Evolutionary conservation across 2,888 invertebrate genomes (phyloP).

Genomic region (Idaea biselata): DNA sequence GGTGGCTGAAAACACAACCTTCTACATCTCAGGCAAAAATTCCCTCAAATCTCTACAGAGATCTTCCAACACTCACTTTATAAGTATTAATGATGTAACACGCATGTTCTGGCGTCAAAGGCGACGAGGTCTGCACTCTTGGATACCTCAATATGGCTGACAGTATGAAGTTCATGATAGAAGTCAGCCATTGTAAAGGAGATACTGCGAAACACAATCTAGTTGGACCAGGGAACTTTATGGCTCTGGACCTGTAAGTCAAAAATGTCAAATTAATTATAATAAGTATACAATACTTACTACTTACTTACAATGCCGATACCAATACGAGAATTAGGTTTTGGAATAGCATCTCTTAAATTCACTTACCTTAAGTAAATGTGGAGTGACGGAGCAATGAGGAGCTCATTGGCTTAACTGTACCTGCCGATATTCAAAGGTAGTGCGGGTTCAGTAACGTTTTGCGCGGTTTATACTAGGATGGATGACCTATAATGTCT

Average conservation of each 20-base stretch:
- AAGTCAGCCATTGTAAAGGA: slow-evolving; percentile 67
- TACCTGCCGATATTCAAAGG: too few species aligned
- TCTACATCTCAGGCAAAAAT: too few species aligned
- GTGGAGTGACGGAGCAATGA: too few species aligned
- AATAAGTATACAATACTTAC: not conserved
- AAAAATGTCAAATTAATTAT: not conserved
- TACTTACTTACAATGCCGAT: too few species aligned
- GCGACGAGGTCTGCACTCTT: slow-evolving; percentile 51
- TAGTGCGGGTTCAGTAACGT: too few species aligned
- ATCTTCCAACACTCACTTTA: slow-evolving; percentile 40
- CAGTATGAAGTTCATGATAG: slow-evolving; percentile 48
- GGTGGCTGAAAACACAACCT: too few species aligned
- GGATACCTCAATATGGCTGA: slow-evolving; percentile 54
- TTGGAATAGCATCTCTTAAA: too few species aligned
- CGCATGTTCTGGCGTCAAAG: slow-evolving; percentile 48
- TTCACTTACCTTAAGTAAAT: slow-evolving; percentile 49
- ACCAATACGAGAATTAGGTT: too few species aligned
- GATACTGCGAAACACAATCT: slow-evolving; percentile 48
- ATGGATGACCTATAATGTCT: too few species aligned
- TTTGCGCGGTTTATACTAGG: too few species aligned
- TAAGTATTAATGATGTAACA: slow-evolving; percentile 62
- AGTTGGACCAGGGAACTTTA: slow-evolving; percentile 57
- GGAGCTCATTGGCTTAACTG: too few species aligned
- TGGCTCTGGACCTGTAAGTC: slow-evolving; percentile 41
- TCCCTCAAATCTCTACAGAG: too few species aligned